Conservation (phyloP, 2,113 vertebrate genomes). For the Mola mola region DNA sequence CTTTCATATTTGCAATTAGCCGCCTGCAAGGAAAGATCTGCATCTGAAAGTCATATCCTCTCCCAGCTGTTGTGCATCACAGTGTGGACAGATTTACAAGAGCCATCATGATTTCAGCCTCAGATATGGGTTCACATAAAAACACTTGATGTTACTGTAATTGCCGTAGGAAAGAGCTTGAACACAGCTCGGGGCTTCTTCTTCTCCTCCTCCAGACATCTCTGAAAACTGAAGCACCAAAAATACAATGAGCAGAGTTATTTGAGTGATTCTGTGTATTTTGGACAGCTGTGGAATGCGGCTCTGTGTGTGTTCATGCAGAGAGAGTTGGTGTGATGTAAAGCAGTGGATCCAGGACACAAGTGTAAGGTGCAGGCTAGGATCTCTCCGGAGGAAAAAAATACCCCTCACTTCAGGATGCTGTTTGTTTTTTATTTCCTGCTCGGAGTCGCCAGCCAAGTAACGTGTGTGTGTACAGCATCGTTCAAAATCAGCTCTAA, state of each 20-base stretch:
- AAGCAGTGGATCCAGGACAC: conserved; percentile 48
- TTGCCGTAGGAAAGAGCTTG: background rate
- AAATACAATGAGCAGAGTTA: conserved; percentile 43
- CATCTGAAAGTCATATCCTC: conserved; percentile 23
- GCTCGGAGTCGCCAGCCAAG: conserved; percentile 8
- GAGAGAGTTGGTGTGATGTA: conserved; percentile 55
- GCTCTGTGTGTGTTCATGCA: conserved; percentile 23
- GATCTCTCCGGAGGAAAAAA: conserved; percentile 49
- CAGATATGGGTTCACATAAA: conserved; percentile 13
- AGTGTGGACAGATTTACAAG: conserved; percentile 18
- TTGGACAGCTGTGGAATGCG: conserved; percentile 44
- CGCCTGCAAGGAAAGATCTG: conserved; percentile 23
- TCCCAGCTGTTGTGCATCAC: conserved; percentile 14
- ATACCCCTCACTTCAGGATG: conserved; percentile 30
- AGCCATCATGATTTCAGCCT: background rate
- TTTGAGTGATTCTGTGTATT: conserved; percentile 50
- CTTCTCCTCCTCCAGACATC: conserved; percentile 17
- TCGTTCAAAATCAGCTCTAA: conserved; percentile 13
- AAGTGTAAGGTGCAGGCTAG: conserved; percentile 29
- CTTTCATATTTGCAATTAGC: conserved; percentile 39
- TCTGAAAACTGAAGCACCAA: conserved; percentile 32
- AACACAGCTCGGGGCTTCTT: conserved; percentile 8
- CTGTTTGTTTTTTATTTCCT: conserved; percentile 53
- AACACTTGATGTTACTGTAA: conserved; percentile 34
- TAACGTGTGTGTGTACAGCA: conserved; percentile 9